A percentile compares a stretch with the other conserved stretches of the same genome.
These are phyloP conservation scores for Tribolium castaneum DNA, from an alignment of 1,140 invertebrate species.

Conservation along the genomic window DNA sequence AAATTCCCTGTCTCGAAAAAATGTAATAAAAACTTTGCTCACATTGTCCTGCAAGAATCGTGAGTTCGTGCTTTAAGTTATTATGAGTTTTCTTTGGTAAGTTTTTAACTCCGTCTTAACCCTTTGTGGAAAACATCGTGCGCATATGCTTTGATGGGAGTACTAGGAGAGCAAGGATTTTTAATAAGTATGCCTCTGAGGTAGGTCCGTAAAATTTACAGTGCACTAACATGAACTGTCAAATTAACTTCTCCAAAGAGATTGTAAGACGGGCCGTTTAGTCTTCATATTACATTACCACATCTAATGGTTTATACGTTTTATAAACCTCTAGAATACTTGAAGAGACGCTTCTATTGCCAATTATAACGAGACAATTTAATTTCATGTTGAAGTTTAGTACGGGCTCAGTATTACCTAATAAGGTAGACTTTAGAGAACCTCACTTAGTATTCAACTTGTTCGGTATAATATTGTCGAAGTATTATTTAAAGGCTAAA, in stretches of 20 bases:
- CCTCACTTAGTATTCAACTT: conserved; percentile 10
- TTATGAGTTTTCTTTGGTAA: conserved; percentile 6
- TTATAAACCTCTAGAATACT: conserved; percentile 40
- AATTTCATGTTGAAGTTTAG: conserved; percentile 42
- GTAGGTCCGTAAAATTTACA: conserved; percentile 31
- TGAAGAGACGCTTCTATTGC: conserved; percentile 39
- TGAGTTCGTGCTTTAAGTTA: neutral
- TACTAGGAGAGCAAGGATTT: neutral
- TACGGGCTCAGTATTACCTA: conserved; percentile 24
- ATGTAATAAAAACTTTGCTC: neutral
- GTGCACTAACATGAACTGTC: conserved; percentile 29
- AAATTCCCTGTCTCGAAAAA: neutral
- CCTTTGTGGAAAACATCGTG: neutral
- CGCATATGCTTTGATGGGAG: neutral
- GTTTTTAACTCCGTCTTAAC: neutral
- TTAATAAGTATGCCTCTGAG: conserved; percentile 5
- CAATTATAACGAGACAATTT: conserved; percentile 43
- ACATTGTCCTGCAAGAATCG: neutral
- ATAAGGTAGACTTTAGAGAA: conserved; percentile 20
- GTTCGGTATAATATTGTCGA: conserved; percentile 1
- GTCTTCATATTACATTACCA: conserved; percentile 31
- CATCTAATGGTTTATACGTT: conserved; percentile 40
- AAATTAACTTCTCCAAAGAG: conserved; percentile 26
- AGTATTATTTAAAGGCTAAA: conserved; percentile 19
- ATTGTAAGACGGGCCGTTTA: conserved; percentile 15